Base-by-base conservation (phyloP, 2,888 invertebrate species). In the Lomographa bimaculata region DNA sequence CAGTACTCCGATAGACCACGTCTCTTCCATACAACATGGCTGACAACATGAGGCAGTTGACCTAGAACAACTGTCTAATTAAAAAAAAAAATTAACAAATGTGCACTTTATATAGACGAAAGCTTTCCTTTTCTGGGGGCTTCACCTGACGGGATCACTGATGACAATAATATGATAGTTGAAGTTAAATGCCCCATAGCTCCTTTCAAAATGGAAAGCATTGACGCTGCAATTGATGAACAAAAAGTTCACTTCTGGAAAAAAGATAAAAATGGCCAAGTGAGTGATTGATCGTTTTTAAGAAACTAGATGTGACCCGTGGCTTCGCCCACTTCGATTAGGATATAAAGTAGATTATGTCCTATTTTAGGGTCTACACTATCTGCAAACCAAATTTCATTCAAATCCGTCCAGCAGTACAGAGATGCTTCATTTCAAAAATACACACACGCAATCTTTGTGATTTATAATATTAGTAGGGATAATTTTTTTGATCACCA, bases 141-240 rank as follows among this genome's bases (percentile, higher is more conserved):
- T 5, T 37, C 34, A n/a, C 47, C 50, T 9, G 45, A 53, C 29
- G 47, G 45, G 1, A 23, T 43, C 14, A 19, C 7, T 6, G 17
- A 4, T 26, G 17, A 27, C 2, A 12, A 37, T 0, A 39, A 48
- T 19, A 37, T 23, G 5, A 8, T 51, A 1, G 38, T 55, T 3
- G 47, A 55, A 43, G 16, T 55, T 0, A 55, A 50, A 35, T 50
- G 50, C 8, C 52, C 52, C 1, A 3, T 20, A 21, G 17, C 9
- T 3, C 27, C 27, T 2, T 27, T 27, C 10, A 27, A 27, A 17
- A 27, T 25, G 3, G 25, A 14, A 5, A 42, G 33, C 28, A 35
- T 21, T 2, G 36, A 35, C 5, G 24, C 26, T 5, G 42, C 45
- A 1, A 46, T 51, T 5, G 8, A 16, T 6, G 7, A 33, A 18